phyloP scores from a whole-genome alignment of 2,888 invertebrate species.

The Phortica okadai region DNA sequence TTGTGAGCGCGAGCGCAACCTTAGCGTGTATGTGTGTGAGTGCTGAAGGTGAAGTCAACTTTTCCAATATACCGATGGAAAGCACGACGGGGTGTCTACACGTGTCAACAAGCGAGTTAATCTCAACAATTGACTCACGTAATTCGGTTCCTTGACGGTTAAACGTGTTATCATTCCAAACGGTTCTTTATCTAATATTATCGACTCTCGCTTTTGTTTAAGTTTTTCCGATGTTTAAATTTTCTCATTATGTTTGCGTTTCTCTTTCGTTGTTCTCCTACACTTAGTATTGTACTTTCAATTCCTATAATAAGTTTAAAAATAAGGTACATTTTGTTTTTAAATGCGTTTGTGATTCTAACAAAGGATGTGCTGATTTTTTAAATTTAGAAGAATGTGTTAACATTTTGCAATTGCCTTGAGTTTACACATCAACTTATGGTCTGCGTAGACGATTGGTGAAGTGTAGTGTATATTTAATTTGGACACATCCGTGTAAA shows the following conservation, averaged over 20 bases:
- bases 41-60: conserved; percentile 59
- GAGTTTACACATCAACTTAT: no score
- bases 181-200: conserved; percentile 46
- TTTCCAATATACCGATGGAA: conserved; percentile 52
- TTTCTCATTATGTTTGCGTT: conserved; percentile 25
- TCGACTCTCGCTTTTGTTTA: conserved; percentile 55
- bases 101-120: conserved; percentile 32
- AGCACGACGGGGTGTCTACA: not conserved
- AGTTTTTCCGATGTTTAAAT: conserved; percentile 58
- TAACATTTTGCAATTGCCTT: no score
- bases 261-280: not conserved
- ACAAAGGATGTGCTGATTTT: no score
- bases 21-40: conserved; percentile 38
- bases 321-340: no score
- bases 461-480: no score
- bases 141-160: conserved; percentile 49
- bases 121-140: conserved; percentile 57
- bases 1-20: conserved; percentile 2
- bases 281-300: no score
- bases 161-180: conserved; percentile 50
- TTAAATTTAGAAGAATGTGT: no score
- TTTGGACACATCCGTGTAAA: no score
- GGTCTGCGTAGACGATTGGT: no score
- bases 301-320: no score
- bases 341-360: no score